phyloP scores from a whole-genome alignment of 2,113 vertebrate genomes.

The Heterochromis multidens region DNA sequence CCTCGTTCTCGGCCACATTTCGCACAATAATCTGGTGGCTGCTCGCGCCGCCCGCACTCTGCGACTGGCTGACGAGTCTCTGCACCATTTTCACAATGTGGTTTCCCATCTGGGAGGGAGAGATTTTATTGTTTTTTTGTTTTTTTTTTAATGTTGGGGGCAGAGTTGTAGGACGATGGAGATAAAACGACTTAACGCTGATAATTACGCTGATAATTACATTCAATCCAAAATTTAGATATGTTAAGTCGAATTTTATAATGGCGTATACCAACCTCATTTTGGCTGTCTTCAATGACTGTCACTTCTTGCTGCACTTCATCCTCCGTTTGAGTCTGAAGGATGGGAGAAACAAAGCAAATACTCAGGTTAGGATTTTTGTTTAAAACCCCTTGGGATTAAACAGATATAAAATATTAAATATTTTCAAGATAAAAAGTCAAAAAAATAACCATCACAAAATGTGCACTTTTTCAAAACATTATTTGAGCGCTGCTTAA shows the following conservation, averaged over 20 bases:
- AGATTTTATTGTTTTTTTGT: background rate
- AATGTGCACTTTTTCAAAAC: too few species aligned
- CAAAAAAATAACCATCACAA: background rate
- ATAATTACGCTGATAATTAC: background rate
- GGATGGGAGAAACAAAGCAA: background rate
- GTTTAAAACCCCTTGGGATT: background rate
- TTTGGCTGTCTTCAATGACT: conserved; percentile 67
- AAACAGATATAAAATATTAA: background rate
- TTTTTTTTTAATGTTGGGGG: background rate
- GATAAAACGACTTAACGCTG: background rate
- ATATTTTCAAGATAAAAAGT: background rate
- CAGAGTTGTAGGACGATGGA: background rate
- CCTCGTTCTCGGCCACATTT: conserved; percentile 81
- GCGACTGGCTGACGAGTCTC: conserved; percentile 90
- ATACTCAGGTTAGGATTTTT: background rate
- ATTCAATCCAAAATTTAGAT: background rate
- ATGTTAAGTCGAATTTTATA: background rate
- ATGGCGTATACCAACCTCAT: conserved; percentile 66
- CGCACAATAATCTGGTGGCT: conserved; percentile 94
- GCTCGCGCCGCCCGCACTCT: conserved; percentile 42
- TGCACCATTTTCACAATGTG: conserved; percentile 97
- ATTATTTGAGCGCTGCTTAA: too few species aligned
- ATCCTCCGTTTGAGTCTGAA: conserved; percentile 64
- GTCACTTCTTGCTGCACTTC: conserved; percentile 62
- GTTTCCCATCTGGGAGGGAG: conserved; percentile 82